A percentile compares a stretch with the other conserved stretches of the same genome.
Conservation (phyloP, 2,113 vertebrate species). For the Gambusia holbrooki region DNA sequence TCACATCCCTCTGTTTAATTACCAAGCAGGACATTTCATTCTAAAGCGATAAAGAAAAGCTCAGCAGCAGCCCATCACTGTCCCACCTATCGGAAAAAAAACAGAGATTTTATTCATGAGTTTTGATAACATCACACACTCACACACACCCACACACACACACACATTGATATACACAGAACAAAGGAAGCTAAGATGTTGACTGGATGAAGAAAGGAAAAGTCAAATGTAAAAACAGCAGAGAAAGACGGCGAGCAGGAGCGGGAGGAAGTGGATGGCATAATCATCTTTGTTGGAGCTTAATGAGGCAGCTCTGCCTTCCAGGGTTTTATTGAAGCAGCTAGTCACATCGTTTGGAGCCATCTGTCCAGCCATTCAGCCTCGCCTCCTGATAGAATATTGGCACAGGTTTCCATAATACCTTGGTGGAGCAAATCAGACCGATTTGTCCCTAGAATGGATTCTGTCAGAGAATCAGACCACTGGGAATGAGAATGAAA, state of each 20-base stretch:
- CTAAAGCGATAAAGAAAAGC: constrained; percentile 63
- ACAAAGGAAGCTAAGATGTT: constrained; percentile 55
- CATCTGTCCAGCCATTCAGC: constrained; percentile 67
- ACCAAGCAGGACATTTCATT: constrained; percentile 45
- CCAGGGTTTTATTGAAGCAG: constrained; percentile 78
- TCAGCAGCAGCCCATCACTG: constrained; percentile 40
- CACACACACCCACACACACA: background rate
- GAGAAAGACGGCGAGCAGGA: constrained; percentile 45
- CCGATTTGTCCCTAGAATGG: constrained; percentile 48
- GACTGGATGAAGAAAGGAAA: constrained; percentile 23
- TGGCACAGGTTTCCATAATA: constrained; percentile 53
- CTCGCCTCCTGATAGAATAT: constrained; percentile 48
- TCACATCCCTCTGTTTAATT: constrained; percentile 58
- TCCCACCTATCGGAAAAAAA: constrained; percentile 47
- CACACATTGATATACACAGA: constrained; percentile 30
- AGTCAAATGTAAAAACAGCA: constrained; percentile 37
- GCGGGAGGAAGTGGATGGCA: constrained; percentile 58
- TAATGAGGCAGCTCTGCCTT: constrained; percentile 75
- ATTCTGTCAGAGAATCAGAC: constrained; percentile 36
- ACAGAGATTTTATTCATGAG: constrained; percentile 44
- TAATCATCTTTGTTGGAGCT: constrained; percentile 66
- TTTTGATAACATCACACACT: constrained; percentile 49
- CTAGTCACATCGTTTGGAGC: constrained; percentile 68
- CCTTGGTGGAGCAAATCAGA: constrained; percentile 46
- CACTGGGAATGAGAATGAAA: constrained; percentile 21